A percentile compares a stretch with the other conserved stretches of the same genome.
These are phyloP conservation scores for Takifugu ocellatus DNA, from an alignment of 2,797 vertebrate genomes.

Conservation along the genomic window DNA sequence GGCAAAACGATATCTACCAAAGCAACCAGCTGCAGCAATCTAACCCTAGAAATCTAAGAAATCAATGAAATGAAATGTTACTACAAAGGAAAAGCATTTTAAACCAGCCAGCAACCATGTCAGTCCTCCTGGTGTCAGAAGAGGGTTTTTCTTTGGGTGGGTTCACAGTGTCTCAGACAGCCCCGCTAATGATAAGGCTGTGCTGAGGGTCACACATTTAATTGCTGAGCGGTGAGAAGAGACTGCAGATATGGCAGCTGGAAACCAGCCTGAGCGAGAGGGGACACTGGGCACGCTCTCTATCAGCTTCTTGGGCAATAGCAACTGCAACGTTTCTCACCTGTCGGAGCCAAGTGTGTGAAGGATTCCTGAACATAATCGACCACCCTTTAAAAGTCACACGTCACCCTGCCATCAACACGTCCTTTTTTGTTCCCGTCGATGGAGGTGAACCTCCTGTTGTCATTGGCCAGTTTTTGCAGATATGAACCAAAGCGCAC, in stretches of 20 bases:
- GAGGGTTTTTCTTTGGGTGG: slow-evolving; percentile 32
- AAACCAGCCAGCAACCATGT: not conserved
- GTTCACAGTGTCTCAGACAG: slow-evolving; percentile 30
- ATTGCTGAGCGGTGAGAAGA: slow-evolving; percentile 56
- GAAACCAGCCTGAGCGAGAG: slow-evolving; percentile 20
- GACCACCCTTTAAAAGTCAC: not conserved
- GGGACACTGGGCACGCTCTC: not conserved
- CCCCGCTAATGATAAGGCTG: slow-evolving; percentile 33
- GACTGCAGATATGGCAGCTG: slow-evolving; percentile 56
- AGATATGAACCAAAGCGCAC: too few relatives aligned
- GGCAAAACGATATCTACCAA: not conserved
- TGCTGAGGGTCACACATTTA: slow-evolving; percentile 61
- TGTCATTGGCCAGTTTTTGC: too few relatives aligned
- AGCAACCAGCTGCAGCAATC: not conserved
- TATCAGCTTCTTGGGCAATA: slow-evolving; percentile 30
- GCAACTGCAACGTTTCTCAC: slow-evolving; percentile 58
- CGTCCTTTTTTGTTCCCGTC: not conserved
- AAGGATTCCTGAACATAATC: not conserved
- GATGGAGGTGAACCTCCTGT: too few relatives aligned
- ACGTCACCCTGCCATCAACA: not conserved
- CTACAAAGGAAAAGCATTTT: too few relatives aligned
- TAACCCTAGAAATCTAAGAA: not conserved
- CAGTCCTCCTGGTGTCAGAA: not conserved
- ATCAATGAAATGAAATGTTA: not conserved
- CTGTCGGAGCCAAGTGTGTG: slow-evolving; percentile 11